These are phyloP conservation scores for Chinchilla lanigera DNA, from an alignment of 2,113 vertebrate genomes.

Conservation along the genomic window DNA sequence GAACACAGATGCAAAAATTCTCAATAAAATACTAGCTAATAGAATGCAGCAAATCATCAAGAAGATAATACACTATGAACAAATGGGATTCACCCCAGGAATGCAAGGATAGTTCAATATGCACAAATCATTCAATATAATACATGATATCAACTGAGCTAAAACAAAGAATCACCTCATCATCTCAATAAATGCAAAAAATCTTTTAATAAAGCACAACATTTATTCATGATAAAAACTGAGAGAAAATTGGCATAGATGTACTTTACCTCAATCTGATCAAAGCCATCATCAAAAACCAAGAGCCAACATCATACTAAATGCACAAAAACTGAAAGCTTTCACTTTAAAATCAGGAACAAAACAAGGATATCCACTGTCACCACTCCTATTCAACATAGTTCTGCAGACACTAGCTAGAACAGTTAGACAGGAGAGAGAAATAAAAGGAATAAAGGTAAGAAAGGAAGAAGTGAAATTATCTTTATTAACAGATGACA, in stretches of 20 bases:
- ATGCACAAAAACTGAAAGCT: neutral
- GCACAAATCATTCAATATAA: neutral
- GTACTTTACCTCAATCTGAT: neutral
- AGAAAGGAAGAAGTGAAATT: neutral
- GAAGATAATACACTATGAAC: neutral
- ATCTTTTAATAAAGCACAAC: neutral
- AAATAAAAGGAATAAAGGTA: neutral
- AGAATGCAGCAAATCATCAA: neutral
- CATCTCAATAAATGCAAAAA: neutral
- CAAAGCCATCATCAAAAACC: neutral
- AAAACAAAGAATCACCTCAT: neutral
- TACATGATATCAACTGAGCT: neutral
- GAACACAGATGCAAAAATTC: neutral
- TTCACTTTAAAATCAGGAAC: neutral
- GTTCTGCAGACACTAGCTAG: neutral
- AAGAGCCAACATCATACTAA: neutral
- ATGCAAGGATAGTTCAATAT: neutral
- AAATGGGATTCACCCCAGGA: neutral
- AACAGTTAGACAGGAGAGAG: neutral
- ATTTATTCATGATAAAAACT: neutral
- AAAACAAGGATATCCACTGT: neutral
- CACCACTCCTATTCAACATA: neutral
- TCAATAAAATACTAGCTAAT: neutral
- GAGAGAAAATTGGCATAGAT: neutral
- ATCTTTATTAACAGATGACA: neutral